phyloP scores from a whole-genome alignment of 2,888 invertebrate species.

The Scaptodrosophila latifasciaeformis region DNA sequence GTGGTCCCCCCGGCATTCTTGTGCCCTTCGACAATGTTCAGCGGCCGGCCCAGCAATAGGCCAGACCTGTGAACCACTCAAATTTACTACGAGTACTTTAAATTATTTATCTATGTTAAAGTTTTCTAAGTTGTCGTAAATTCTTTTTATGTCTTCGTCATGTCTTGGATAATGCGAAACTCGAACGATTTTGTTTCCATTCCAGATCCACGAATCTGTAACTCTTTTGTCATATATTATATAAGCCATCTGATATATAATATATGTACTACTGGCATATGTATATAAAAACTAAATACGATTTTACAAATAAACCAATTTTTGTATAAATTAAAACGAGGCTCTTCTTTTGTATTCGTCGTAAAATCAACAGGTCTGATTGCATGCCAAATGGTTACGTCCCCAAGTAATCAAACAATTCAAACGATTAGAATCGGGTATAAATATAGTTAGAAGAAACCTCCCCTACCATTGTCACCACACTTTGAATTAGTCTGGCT shows the following conservation, averaged over 20 bases:
- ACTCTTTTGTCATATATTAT: not conserved
- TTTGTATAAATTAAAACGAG: not conserved
- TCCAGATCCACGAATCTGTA: constrained; percentile 3
- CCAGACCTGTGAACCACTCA: constrained; percentile 5
- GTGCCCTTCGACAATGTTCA: constrained; percentile 70
- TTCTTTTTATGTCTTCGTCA: too few relatives aligned
- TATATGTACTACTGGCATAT: constrained; percentile 38
- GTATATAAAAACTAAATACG: constrained; percentile 14
- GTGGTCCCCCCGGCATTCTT: constrained; percentile 73
- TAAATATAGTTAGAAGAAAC: constrained; percentile 4
- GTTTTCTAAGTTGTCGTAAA: constrained; percentile 26
- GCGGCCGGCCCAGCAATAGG: constrained; percentile 44
- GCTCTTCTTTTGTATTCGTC: too few relatives aligned
- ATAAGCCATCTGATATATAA: constrained; percentile 30
- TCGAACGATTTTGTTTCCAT: constrained; percentile 26
- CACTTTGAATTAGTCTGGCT: constrained; percentile 52
- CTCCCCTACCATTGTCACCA: constrained; percentile 36
- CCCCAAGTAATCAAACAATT: constrained; percentile 44
- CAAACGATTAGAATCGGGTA: constrained; percentile 49
- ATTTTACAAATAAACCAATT: not conserved
- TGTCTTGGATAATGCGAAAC: not conserved
- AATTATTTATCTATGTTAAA: constrained; percentile 64
- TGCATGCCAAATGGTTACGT: constrained; percentile 31
- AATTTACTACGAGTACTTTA: constrained; percentile 43
- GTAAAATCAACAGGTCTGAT: constrained; percentile 39